These are phyloP conservation scores for Picus viridis DNA, from an alignment of 2,797 vertebrate genomes.

Conservation along the genomic window DNA sequence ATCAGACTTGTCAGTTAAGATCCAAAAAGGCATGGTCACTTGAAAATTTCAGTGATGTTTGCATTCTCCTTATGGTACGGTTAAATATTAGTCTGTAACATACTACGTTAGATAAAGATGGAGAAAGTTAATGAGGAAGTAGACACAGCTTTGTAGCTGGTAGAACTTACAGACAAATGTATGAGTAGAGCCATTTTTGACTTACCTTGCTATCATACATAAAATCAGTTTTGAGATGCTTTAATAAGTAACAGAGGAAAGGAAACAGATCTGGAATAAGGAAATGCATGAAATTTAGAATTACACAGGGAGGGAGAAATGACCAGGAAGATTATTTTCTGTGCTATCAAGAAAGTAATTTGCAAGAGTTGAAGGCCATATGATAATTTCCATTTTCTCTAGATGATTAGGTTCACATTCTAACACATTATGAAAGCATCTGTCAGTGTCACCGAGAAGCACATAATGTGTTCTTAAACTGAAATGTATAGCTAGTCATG, in stretches of 20 bases:
- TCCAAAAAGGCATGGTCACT: background rate
- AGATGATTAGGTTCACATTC: conserved; percentile 18
- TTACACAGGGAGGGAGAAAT: background rate
- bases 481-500: background rate
- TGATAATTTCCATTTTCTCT: conserved; percentile 13
- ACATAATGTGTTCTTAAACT: background rate
- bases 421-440: background rate
- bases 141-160: background rate
- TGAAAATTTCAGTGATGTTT: background rate
- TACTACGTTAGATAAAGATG: background rate
- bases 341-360: conserved; percentile 3
- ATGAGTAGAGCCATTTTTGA: background rate
- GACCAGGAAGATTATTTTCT: background rate
- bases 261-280: background rate
- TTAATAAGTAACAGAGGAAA: background rate
- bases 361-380: background rate
- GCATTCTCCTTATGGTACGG: background rate
- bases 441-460: background rate
- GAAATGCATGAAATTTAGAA: background rate
- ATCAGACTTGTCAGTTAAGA: background rate
- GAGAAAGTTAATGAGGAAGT: background rate
- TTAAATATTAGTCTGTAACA: background rate
- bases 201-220: background rate
- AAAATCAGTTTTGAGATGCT: background rate
- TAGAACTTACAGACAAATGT: background rate